Evolutionary conservation across 2,797 vertebrate species (phyloP), one percentile per base, ranked within the genome.

Genomic region (Peromyscus nudipes): DNA sequence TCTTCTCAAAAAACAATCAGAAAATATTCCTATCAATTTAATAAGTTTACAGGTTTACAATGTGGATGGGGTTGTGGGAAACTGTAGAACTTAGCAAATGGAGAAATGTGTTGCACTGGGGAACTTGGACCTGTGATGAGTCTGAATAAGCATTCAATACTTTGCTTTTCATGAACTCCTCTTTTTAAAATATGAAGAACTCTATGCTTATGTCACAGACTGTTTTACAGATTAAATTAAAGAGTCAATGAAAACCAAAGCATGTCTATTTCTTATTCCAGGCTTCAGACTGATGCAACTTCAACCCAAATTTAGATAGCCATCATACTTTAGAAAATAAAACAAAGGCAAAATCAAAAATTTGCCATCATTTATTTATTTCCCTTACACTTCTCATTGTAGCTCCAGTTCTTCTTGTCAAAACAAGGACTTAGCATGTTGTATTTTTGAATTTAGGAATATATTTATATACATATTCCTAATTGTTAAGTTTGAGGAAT

Each of bases 401-500:
- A n/a, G 10, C 13, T 57, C 21, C 1, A 4, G 43, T 49, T 17
- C 43, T 49, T 31, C 43, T 49, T 31, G 14, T 49, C 75, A 49
- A 77, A 46, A 31, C 75, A 77, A 49, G 14, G 46, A 77, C 43
- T 16, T 17, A 31, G 5, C 75, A 46, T 14, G 27, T 49, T 31
- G 27, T 49, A 77, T 49, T 77, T 77, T 31, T 31, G 27, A 77
- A 49, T 46, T 17, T 46, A 9, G 6, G 3, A 16, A 31, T 49
- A 29, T 77, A 77, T 77, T 31, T 77, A 49, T 9, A 49, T 77
- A 31, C 43, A 77, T 77, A 46, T 27, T 46, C 43, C 40, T 29
- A 76, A 83, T 85, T 95, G n/a, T 93, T 80, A 89, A 92, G 77
- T 91, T 89, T 91, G n/a, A 96, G 46, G 89, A 90, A 92, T 95